Base-by-base conservation (phyloP, 2,113 vertebrate genomes). In the Tonatia bakeri region DNA sequence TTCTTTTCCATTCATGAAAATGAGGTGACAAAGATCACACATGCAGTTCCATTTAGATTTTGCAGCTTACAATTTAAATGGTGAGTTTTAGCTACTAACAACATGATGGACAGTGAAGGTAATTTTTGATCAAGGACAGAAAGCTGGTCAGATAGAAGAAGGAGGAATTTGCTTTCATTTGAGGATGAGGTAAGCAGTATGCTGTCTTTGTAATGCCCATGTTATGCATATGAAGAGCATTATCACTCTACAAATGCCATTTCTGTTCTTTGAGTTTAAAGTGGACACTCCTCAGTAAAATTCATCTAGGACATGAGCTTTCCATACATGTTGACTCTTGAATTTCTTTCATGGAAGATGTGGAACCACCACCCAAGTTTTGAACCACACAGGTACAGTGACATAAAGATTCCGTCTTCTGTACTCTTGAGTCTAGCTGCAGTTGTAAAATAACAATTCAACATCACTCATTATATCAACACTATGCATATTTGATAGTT, bases 1-100 rank as follows among this genome's bases (percentile, higher is more conserved):
- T 99, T 99, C 99, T 98, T 98, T 99, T 99, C 97, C 99, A 99
- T 99, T 99, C 99, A 99, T 99, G 99, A 99, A 99, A 99, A 98
- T 98, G 98, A 99, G 98, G 99, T 99, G 98, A 98, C 98, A 98
- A 97, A 98, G 98, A 98, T 98, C 98, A 98, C 98, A 95, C 98
- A 97, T 98, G 98, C 98, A 94, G 97, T 93, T 97, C 97, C 91
- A 87, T 98, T 98, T 98, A 98, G 98, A 97, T 98, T 98, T 98
- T 97, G 96, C 96, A 67, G 97, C 98, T 98, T 98, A 98, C 97
- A 94, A 97, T 98, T 98, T 98, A 98, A 98, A 98, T 98, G 98
- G 97, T 97, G 95, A 95, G 84, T 95, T 94, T 98, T 97, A 98
- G 94, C 94, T 0, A 22, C 90, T 96, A 82, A 96, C 90, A 95